Evolutionary conservation across 2,113 vertebrate species (phyloP).

Genomic region (Mesitornis unicolor): DNA sequence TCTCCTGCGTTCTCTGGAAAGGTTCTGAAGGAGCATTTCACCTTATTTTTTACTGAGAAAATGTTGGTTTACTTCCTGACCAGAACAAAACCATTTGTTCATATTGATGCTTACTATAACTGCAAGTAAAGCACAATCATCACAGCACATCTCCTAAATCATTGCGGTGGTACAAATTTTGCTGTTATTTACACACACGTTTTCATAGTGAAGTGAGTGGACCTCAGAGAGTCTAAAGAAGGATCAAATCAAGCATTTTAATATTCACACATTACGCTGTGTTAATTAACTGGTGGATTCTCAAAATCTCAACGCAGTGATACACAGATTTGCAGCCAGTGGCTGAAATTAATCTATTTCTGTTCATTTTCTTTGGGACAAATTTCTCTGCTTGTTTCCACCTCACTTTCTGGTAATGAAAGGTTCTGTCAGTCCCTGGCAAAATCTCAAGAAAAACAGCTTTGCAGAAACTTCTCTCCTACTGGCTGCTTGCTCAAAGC

Average conservation of each 20-base stretch:
- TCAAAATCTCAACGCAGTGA: neutral
- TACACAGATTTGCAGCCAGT: neutral
- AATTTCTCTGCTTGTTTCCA: neutral
- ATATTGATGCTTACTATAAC: neutral
- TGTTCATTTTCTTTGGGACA: neutral
- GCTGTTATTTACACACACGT: neutral
- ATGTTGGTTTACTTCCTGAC: neutral
- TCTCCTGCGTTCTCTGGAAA: neutral
- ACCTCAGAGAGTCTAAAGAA: neutral
- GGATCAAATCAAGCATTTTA: neutral
- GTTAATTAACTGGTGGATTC: neutral
- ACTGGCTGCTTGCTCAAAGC: neutral
- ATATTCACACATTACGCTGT: neutral
- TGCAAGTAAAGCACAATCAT: neutral
- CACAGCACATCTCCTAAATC: neutral
- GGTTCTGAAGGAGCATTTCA: neutral
- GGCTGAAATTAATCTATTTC: neutral
- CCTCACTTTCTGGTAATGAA: neutral
- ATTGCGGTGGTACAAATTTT: neutral
- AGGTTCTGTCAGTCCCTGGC: neutral
- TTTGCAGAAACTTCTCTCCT: neutral
- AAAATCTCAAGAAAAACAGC: neutral
- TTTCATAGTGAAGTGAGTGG: neutral
- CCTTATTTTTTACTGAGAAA: neutral
- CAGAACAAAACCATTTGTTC: neutral